phyloP scores from a whole-genome alignment of 2,113 vertebrate genomes.

The Gavia stellata region DNA sequence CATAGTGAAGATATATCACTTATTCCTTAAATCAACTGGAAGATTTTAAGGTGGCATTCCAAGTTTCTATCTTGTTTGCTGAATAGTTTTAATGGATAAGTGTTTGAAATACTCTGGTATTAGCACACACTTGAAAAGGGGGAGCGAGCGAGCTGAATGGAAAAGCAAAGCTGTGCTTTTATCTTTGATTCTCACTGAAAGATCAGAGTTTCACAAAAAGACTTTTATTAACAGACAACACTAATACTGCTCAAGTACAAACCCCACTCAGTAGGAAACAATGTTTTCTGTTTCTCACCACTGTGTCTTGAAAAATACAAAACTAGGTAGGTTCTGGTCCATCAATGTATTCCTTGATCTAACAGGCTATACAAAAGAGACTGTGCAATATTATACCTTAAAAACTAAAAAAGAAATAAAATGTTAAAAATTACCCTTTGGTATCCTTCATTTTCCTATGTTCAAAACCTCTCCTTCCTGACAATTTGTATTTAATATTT shows the following conservation, averaged over 20 bases:
- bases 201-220: neutral
- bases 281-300: neutral
- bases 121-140: neutral
- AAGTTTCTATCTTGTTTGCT: neutral
- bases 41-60: neutral
- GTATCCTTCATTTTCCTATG: neutral
- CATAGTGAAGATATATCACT: neutral
- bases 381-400: neutral
- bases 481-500: neutral
- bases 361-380: neutral
- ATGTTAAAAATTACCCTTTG: neutral
- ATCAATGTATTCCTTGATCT: neutral
- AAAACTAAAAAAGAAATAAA: neutral
- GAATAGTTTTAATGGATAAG: neutral
- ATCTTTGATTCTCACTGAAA: neutral
- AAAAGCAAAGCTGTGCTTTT: neutral
- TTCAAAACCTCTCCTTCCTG: neutral
- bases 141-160: neutral
- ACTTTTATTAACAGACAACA: neutral
- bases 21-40: neutral
- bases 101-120: neutral
- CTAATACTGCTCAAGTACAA: neutral
- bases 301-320: neutral
- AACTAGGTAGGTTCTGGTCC: neutral
- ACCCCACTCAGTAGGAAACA: neutral